phyloP scores from a whole-genome alignment of 2,888 invertebrate species.

The Palloptera scutellata region DNA sequence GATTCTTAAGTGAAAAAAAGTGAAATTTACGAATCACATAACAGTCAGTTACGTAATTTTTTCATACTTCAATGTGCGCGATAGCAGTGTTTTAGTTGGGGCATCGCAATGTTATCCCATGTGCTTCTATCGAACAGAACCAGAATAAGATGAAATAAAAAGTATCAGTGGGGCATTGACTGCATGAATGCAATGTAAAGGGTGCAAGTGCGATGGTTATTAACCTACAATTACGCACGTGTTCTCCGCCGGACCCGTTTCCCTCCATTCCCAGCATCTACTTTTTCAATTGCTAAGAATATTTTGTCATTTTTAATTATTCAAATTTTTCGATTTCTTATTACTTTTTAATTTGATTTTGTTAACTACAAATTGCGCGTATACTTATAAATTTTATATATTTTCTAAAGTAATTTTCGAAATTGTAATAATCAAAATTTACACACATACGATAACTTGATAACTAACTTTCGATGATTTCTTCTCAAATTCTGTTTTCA shows the following conservation, averaged over 20 bases:
- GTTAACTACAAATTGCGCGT: too few species aligned
- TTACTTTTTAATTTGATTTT: too few species aligned
- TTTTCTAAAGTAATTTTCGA: too few species aligned
- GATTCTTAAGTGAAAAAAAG: not conserved
- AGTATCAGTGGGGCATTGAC: not conserved
- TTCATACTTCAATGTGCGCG: not conserved
- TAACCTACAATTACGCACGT: constrained; percentile 59
- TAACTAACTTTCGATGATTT: not conserved
- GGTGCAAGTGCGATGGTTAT: constrained; percentile 29
- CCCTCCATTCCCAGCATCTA: constrained; percentile 8
- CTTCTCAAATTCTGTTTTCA: not conserved
- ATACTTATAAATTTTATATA: too few species aligned
- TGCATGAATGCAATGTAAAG: constrained; percentile 2
- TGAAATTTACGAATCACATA: constrained; percentile 39
- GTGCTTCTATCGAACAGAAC: not conserved
- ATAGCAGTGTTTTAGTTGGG: not conserved
- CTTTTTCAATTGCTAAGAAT: too few species aligned
- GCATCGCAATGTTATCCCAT: constrained; percentile 5
- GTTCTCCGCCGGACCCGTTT: constrained; percentile 33
- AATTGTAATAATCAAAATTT: not conserved
- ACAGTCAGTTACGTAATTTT: constrained; percentile 44
- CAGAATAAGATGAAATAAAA: not conserved
- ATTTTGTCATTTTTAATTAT: too few species aligned
- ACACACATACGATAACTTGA: not conserved
- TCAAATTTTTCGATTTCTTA: too few species aligned